These are phyloP conservation scores for Catharus fuscescens DNA, from an alignment of 2,113 vertebrate species.

Conservation along the genomic window DNA sequence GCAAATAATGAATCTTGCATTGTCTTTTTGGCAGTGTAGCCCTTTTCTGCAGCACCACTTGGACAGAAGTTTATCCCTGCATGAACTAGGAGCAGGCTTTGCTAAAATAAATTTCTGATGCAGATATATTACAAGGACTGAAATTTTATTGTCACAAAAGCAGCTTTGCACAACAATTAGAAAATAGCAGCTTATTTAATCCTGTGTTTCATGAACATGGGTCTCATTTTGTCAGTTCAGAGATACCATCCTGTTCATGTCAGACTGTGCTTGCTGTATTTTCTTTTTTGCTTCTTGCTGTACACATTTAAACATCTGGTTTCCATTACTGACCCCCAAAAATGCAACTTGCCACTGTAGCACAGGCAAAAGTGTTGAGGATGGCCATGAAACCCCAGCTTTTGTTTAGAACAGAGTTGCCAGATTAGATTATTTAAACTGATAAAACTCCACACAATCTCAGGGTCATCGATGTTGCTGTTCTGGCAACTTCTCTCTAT, in stretches of 20 bases:
- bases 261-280: not conserved
- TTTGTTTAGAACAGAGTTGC: not conserved
- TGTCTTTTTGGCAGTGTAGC: constrained; percentile 17
- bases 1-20: constrained; percentile 40
- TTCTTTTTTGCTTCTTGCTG: not conserved
- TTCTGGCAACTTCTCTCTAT: not conserved
- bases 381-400: not conserved
- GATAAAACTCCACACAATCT: not conserved
- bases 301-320: constrained; percentile 12
- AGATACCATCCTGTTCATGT: not conserved
- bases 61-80: constrained; percentile 14
- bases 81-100: not conserved
- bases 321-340: not conserved
- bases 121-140: not conserved
- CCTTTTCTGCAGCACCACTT: not conserved
- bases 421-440: constrained; percentile 36
- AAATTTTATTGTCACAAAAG: constrained; percentile 3
- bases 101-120: constrained; percentile 12
- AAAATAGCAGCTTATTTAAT: not conserved
- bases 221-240: not conserved
- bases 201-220: not conserved
- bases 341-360: constrained; percentile 27
- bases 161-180: not conserved
- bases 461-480: not conserved
- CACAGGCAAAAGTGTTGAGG: not conserved